phyloP scores from a whole-genome alignment of 1,140 invertebrate genomes.

The Hydropsyche tenuis region DNA sequence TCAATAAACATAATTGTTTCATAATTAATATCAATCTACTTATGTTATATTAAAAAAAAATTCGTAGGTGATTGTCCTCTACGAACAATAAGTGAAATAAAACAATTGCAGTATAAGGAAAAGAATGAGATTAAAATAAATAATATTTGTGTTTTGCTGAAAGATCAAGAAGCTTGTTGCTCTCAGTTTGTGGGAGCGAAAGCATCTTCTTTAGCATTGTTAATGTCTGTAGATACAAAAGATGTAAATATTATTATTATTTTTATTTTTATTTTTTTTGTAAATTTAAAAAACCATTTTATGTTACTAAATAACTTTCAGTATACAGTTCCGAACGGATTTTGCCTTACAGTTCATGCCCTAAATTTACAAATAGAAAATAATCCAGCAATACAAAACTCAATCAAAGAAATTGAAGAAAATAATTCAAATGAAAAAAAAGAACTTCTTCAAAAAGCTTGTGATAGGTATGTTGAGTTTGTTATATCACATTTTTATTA shows the following conservation, averaged over 20 bases:
- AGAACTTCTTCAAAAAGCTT: slow-evolving; percentile 54
- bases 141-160: slow-evolving; percentile 58
- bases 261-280: too few relatives aligned
- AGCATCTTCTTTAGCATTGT: slow-evolving; percentile 71
- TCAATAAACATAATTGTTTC: too few relatives aligned
- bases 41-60: not conserved
- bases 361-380: slow-evolving; percentile 63
- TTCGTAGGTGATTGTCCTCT: slow-evolving; percentile 18
- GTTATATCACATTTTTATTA: too few relatives aligned
- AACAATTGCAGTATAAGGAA: slow-evolving; percentile 20
- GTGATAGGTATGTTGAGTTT: slow-evolving; percentile 54
- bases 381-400: slow-evolving; percentile 55
- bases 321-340: slow-evolving; percentile 65
- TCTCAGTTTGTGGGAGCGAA: slow-evolving; percentile 72
- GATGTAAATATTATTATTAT: slow-evolving; percentile 52
- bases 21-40: too few relatives aligned
- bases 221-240: slow-evolving; percentile 61
- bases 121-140: slow-evolving; percentile 27
- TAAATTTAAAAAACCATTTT: too few relatives aligned
- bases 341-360: slow-evolving; percentile 67
- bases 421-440: slow-evolving; percentile 56
- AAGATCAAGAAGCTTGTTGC: slow-evolving; percentile 57
- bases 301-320: slow-evolving; percentile 45
- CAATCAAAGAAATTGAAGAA: slow-evolving; percentile 55
- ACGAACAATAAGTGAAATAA: not conserved